Evolutionary conservation across 1,140 invertebrate species (phyloP), one percentile per base, ranked within the genome.

Genomic region (Apis florea): DNA sequence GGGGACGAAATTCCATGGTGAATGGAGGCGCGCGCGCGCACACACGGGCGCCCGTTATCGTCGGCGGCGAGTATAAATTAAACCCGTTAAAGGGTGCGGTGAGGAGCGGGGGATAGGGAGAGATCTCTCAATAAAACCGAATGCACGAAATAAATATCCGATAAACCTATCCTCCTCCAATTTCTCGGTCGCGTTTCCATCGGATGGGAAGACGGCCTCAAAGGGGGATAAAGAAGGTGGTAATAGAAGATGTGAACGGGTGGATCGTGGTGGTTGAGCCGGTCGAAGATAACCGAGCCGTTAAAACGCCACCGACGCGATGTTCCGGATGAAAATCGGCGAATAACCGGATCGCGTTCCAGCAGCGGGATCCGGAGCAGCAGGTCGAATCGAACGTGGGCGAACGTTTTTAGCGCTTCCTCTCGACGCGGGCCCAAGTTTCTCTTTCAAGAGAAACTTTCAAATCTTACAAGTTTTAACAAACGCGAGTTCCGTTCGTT

Each of bases 131-230:
- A 87, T 87, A 86, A 87, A 87, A 87, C 21, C 61, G n/a, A 87
- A 87, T 53, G 85, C 85, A 15, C 56, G 40, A 61, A 86, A 87
- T 87, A 87, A 87, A 87, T 87, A 87, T 80, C 77, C 78, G 85
- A 87, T 87, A 87, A 84, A 86, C n/a, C 61, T 56, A 70, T 75
- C 74, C 26, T n/a, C 26, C 47, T 19, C 31, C 31, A 64, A 53
- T 49, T 64, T 56, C 19, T 40, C 26, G 0, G 17, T 4, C 31
- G 19, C 49, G 63, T 78, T 61, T 51, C 40, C 75, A 1, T 59
- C 6, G 1, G 51, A 9, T 21, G 31, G 31, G 1, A 31, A 31
- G 31, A 31, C 3, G 31, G 4, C 26, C 26, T 26, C 40, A 64
- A 58, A 13, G 24, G 49, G 9, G 68, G 19, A 80, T 80, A 80